phyloP scores from a whole-genome alignment of 2,888 invertebrate species.

The Melieria omissa region DNA sequence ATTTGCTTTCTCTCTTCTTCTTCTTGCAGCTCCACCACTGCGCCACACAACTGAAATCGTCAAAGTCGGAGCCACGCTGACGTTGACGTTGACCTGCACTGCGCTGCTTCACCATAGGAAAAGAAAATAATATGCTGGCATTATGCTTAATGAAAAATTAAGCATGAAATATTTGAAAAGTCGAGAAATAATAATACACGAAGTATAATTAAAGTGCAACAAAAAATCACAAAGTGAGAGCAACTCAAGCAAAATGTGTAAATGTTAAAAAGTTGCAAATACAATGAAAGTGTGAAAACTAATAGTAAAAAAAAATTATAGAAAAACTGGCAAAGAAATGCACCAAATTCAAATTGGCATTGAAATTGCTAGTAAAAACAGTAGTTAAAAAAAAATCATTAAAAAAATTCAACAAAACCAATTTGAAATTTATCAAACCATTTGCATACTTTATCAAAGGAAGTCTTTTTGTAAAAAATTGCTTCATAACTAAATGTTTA shows the following conservation, averaged over 20 bases:
- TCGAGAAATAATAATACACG: slow-evolving; percentile 15
- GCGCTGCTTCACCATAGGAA: no score
- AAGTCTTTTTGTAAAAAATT: no score
- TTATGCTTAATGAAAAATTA: no score
- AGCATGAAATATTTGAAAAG: not conserved
- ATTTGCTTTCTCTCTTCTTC: no score
- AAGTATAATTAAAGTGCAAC: not conserved
- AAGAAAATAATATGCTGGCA: no score
- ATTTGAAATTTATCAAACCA: not conserved
- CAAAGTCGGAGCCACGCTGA: no score
- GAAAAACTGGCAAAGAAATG: slow-evolving; percentile 3
- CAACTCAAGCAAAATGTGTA: slow-evolving; percentile 13
- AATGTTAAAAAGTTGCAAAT: slow-evolving; percentile 23
- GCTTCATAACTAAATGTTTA: no score
- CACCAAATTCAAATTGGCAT: not conserved
- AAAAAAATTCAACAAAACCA: slow-evolving; percentile 6
- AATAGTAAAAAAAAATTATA: slow-evolving; percentile 39
- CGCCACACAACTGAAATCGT: no score
- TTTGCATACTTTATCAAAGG: not conserved
- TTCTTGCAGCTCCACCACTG: no score
- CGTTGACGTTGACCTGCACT: no score
- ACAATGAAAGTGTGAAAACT: slow-evolving; percentile 42
- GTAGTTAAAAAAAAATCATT: slow-evolving; percentile 19
- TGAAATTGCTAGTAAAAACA: slow-evolving; percentile 9
- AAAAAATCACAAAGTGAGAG: slow-evolving; percentile 24